These are phyloP conservation scores for Silurus lanzhouensis DNA, from an alignment of 2,797 vertebrate species.

Conservation along the genomic window DNA sequence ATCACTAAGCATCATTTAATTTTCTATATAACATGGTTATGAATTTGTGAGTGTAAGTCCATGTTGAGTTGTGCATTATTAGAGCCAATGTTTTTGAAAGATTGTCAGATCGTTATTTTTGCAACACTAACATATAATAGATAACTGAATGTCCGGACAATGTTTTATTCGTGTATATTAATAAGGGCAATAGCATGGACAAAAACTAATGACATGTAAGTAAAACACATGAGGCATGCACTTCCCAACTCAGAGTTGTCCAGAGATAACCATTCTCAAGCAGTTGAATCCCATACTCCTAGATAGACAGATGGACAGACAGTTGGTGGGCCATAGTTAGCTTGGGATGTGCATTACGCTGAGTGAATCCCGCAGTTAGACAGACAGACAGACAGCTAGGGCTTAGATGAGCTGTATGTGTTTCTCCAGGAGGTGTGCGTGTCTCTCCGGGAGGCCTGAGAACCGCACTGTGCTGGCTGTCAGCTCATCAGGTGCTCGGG, in stretches of 20 bases:
- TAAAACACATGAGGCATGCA: not conserved
- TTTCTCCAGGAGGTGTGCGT: constrained; percentile 62
- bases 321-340: constrained; percentile 49
- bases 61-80: not conserved
- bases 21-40: not conserved
- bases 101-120: not conserved
- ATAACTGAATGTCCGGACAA: not conserved
- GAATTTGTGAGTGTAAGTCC: not conserved
- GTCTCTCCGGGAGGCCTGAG: constrained; percentile 66
- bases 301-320: constrained; percentile 46
- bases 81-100: not conserved
- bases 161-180: not conserved
- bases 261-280: constrained; percentile 34
- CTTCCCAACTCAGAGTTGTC: not conserved
- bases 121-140: not conserved
- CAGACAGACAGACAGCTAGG: constrained; percentile 53
- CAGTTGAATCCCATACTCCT: constrained; percentile 17
- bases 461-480: constrained; percentile 69
- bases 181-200: not conserved
- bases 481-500: constrained; percentile 73
- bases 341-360: constrained; percentile 48
- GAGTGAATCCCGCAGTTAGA: constrained; percentile 51
- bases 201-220: not conserved
- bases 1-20: not conserved
- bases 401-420: constrained; percentile 55